Evolutionary conservation across 2,797 vertebrate genomes (phyloP).

Genomic region (Ctenochaetus hawaiiensis): DNA sequence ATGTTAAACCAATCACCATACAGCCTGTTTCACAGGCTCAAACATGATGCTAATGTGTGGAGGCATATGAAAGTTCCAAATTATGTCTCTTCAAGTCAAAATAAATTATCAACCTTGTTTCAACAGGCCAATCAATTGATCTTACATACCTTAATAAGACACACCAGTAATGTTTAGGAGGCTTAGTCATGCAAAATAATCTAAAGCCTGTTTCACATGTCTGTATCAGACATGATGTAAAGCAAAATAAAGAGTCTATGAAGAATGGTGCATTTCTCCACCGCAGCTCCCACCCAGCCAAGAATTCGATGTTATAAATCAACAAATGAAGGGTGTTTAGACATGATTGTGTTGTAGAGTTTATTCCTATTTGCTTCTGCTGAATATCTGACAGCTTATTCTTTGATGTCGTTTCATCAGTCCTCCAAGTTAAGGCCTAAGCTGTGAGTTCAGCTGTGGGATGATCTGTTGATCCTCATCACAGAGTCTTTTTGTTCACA

Average conservation of each 20-base stretch:
- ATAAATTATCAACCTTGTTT: conserved; percentile 29
- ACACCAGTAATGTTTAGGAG: conserved; percentile 8
- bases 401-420: conserved; percentile 10
- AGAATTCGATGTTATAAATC: conserved; percentile 25
- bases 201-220: conserved; percentile 9
- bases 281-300: neutral
- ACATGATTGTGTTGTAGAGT: conserved; percentile 28
- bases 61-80: conserved; percentile 13
- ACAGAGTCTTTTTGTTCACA: conserved; percentile 21
- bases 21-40: conserved; percentile 15
- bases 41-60: conserved; percentile 10
- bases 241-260: conserved; percentile 29
- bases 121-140: neutral
- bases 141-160: conserved; percentile 27
- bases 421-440: conserved; percentile 60
- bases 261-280: conserved; percentile 11
- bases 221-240: conserved; percentile 13
- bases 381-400: conserved; percentile 27
- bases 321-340: conserved; percentile 35
- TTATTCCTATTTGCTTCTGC: conserved; percentile 19
- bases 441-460: conserved; percentile 38
- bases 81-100: neutral
- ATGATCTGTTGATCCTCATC: conserved; percentile 17
- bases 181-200: conserved; percentile 39
- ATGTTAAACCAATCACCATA: neutral